These are phyloP conservation scores for Calcarius ornatus DNA, from an alignment of 2,113 vertebrate genomes.

Conservation along the genomic window DNA sequence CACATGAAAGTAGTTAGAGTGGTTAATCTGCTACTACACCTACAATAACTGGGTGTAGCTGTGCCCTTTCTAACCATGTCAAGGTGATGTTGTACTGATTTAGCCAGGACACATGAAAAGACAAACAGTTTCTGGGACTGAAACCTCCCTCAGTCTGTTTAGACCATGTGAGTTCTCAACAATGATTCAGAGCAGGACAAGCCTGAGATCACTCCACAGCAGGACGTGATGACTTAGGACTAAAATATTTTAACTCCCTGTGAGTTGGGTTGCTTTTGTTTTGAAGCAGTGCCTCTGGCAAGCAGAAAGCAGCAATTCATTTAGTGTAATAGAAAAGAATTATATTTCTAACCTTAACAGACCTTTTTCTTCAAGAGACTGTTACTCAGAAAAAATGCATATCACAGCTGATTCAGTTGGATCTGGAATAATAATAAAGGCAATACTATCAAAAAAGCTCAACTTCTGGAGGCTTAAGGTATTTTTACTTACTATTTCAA, in stretches of 20 bases:
- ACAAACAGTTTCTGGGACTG: slow-evolving; percentile 42
- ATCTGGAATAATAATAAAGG: background rate
- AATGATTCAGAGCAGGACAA: slow-evolving; percentile 36
- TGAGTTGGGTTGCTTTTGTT: background rate
- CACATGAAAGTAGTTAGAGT: slow-evolving; percentile 31
- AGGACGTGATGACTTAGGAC: background rate
- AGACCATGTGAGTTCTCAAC: background rate
- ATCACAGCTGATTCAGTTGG: background rate
- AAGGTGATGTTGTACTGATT: slow-evolving; percentile 9
- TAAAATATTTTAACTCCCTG: slow-evolving; percentile 41
- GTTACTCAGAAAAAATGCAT: background rate
- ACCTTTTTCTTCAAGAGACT: background rate
- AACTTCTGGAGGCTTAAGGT: background rate
- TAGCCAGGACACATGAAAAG: background rate
- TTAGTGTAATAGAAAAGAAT: background rate
- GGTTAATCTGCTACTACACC: slow-evolving; percentile 66
- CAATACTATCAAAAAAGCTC: background rate
- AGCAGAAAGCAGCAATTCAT: background rate
- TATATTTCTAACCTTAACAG: background rate
- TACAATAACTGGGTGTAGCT: slow-evolving; percentile 16
- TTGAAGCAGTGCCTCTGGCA: background rate
- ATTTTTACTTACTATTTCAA: background rate
- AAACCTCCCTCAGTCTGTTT: background rate
- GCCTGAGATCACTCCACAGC: slow-evolving; percentile 33
- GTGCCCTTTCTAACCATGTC: slow-evolving; percentile 46